phyloP scores from a whole-genome alignment of 1,140 invertebrate species.

The Apis florea region DNA sequence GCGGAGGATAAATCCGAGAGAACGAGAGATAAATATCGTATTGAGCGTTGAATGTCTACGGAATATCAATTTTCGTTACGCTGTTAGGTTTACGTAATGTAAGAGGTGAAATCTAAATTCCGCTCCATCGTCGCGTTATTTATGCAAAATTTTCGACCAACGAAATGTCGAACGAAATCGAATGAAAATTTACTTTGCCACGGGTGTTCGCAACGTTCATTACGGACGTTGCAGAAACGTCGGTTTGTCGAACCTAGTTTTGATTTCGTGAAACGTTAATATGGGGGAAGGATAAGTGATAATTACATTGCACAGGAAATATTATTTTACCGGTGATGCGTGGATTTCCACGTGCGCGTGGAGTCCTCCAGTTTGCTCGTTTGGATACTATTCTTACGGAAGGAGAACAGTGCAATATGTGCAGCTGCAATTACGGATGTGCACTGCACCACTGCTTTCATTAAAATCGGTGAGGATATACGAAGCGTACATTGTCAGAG shows the following conservation, averaged over 20 bases:
- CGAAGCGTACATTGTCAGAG: neutral
- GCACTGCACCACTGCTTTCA: no score
- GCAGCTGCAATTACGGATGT: no score
- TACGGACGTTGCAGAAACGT: neutral
- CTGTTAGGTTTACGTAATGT: neutral
- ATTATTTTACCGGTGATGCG: no score
- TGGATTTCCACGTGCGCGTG: no score
- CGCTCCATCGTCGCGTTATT: neutral
- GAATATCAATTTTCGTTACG: neutral
- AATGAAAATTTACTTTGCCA: neutral
- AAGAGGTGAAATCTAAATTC: neutral
- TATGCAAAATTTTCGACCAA: neutral
- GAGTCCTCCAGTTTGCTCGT: no score
- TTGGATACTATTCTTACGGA: no score
- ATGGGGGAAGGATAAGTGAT: neutral
- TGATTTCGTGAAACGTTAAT: neutral
- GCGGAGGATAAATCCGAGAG: conserved; percentile 5
- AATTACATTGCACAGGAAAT: no score
- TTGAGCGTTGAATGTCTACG: neutral
- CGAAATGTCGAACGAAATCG: neutral
- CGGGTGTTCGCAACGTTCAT: neutral
- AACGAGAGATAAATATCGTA: neutral
- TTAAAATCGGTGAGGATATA: no score
- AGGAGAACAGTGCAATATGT: no score
- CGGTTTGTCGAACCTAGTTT: neutral